phyloP scores from a whole-genome alignment of 2,113 vertebrate genomes.

The Nesoenas mayeri region DNA sequence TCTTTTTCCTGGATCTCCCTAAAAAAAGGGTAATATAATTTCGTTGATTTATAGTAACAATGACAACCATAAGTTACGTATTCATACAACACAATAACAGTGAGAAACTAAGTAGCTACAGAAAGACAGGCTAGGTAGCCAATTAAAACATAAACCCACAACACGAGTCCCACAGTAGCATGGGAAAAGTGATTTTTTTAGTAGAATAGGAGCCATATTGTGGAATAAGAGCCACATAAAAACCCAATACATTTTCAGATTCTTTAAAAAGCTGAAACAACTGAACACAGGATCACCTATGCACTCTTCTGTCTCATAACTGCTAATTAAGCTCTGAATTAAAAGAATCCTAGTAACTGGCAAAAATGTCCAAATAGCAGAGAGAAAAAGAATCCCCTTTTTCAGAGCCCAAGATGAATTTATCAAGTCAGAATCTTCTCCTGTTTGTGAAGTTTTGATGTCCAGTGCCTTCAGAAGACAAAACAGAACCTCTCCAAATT shows the following conservation, averaged over 20 bases:
- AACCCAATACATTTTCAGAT: not conserved
- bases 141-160: not conserved
- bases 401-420: not conserved
- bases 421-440: not conserved
- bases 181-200: accelerated
- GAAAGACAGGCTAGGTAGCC: not conserved
- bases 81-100: not conserved
- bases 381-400: not conserved
- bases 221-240: not conserved
- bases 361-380: not conserved
- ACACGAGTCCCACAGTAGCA: not conserved
- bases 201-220: not conserved
- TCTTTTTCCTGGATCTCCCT: conserved; percentile 91
- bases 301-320: not conserved
- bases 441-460: not conserved
- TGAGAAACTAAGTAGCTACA: not conserved
- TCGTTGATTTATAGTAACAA: not conserved
- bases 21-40: conserved; percentile 11
- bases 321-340: not conserved
- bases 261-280: not conserved
- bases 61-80: not conserved
- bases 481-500: not conserved
- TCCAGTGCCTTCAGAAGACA: not conserved
- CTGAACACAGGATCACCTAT: not conserved
- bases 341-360: not conserved